Evolutionary conservation across 2,113 vertebrate species (phyloP).

Genomic region (Corythaeola cristata): DNA sequence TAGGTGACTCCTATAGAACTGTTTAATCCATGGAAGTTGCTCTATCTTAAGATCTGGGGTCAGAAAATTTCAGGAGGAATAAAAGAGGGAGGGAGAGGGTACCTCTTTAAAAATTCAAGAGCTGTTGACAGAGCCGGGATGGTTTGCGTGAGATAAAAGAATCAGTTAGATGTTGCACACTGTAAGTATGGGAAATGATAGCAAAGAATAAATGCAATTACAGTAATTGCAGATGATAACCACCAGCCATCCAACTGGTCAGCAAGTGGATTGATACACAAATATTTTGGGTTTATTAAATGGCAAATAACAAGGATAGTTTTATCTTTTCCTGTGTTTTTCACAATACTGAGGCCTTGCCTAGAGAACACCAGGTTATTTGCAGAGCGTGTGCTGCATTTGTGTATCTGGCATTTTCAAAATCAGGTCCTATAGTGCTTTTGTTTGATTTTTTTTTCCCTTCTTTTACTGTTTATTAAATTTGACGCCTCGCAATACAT

Average conservation of each 20-base stretch:
- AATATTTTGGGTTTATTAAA: background rate
- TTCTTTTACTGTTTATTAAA: background rate
- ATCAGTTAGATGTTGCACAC: background rate
- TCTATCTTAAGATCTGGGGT: conserved; percentile 51
- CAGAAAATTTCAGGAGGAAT: conserved; percentile 54
- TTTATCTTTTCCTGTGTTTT: background rate
- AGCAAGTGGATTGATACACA: background rate
- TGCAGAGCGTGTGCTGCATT: background rate
- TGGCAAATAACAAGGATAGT: background rate
- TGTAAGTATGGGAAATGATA: background rate
- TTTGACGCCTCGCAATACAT: background rate
- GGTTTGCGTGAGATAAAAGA: conserved; percentile 59
- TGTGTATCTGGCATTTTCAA: background rate
- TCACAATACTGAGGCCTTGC: background rate
- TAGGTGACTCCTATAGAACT: conserved; percentile 64
- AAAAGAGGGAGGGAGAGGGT: background rate
- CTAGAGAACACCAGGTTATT: background rate
- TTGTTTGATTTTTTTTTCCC: background rate
- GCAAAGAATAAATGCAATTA: background rate
- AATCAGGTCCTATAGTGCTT: background rate
- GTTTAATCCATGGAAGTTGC: conserved; percentile 62
- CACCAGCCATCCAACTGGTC: background rate
- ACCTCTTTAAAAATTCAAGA: conserved; percentile 56
- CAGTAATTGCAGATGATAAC: background rate
- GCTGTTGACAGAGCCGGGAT: conserved; percentile 33